phyloP scores from a whole-genome alignment of 2,888 invertebrate genomes.

The Rhagonycha lutea region DNA sequence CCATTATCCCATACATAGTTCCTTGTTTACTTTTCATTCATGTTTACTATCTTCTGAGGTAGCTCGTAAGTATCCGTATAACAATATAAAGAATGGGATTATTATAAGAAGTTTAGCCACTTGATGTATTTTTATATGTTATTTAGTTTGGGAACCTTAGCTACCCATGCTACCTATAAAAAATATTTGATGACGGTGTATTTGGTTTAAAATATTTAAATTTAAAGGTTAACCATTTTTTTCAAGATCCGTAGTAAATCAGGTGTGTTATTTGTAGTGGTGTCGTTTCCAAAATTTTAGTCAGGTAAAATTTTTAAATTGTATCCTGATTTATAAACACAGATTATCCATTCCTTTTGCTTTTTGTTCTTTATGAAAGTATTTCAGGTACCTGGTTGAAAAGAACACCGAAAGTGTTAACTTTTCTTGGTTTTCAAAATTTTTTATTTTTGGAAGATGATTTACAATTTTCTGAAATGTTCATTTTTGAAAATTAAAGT shows the following conservation, averaged over 20 bases:
- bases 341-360: neutral
- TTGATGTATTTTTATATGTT: neutral
- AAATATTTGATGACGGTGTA: neutral
- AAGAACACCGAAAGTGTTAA: neutral
- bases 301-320: neutral
- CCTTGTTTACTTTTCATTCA: conserved; percentile 55
- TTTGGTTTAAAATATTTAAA: neutral
- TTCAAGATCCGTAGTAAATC: neutral
- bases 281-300: neutral
- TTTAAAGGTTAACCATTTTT: neutral
- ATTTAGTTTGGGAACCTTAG: neutral
- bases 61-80: neutral
- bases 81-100: neutral
- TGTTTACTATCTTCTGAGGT: conserved; percentile 31
- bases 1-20: conserved; percentile 45
- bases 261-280: neutral
- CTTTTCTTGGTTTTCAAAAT: neutral
- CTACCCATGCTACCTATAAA: neutral
- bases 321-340: neutral
- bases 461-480: neutral
- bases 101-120: neutral
- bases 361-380: neutral
- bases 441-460: neutral
- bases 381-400: neutral
- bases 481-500: neutral